Evolutionary conservation across 2,797 vertebrate species (phyloP), one percentile per base, ranked within the genome.

Genomic region (Spinus olivaceus): DNA sequence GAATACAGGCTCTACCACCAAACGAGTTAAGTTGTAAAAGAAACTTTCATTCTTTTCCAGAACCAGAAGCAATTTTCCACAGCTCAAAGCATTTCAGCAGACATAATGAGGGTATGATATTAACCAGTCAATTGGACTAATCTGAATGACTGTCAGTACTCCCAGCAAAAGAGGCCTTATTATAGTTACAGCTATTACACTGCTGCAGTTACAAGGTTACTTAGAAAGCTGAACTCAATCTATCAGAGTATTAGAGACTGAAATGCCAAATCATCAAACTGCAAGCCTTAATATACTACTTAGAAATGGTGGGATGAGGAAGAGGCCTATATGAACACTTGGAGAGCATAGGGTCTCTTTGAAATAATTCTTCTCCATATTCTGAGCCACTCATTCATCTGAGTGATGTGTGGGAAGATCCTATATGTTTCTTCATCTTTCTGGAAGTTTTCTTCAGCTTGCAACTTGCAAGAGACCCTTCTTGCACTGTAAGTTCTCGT

Each of bases 171-270:
- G 74, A 82, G 51, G 24, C 57, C 60, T 85, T 82, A 86, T 72
- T 93, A 82, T n/a, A 77, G 63, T 56, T 82, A 72, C 42, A 80
- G 47, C 85, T 93, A 91, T 89, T 87, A 80, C 60, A 60, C 35
- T 56, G 15, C 56, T 84, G 64, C 71, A 73, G 71, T 93, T 91
- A 60, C 60, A 85, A 96, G 95, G 92, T 95, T 96, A 92, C 83
- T 90, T 71, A 80, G 81, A 56, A 92, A 95, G 35, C 51, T 88
- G 60, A 88, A 86, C 80, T 80, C 78, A 84, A 90, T 92, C 88
- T 79, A 67, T 88, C 86, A 95, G 71, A 33, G 46, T 77, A 90
- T 84, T 66, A 86, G 80, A 86, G 64, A 42, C n/a, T 88, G 53
- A 94, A 88, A 90, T 86, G 78, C 41, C n/a, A 76, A 57, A 81